phyloP scores from a whole-genome alignment of 2,797 vertebrate genomes.

The Cuculus canorus region DNA sequence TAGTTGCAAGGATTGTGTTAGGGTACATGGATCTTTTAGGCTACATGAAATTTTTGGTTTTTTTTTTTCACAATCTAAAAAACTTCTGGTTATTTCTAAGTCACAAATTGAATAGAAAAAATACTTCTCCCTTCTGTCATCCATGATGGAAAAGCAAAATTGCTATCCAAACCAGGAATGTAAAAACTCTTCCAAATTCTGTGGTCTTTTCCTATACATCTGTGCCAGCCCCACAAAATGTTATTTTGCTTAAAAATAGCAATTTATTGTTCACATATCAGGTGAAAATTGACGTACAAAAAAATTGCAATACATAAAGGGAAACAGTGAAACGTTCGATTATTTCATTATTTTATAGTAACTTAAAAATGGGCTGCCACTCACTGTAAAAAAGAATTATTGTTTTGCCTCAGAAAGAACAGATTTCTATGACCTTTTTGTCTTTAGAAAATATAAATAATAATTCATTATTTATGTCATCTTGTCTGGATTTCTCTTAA shows the following conservation, averaged over 20 bases:
- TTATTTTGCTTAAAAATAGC: background rate
- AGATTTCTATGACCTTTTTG: slow-evolving; percentile 25
- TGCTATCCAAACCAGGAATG: background rate
- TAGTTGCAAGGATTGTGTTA: background rate
- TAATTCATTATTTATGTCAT: slow-evolving; percentile 15
- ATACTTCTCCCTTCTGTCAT: background rate
- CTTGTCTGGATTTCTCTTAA: slow-evolving; percentile 35
- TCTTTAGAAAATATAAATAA: slow-evolving; percentile 18
- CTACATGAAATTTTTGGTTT: accelerated
- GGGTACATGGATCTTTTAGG: background rate
- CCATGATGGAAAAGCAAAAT: background rate
- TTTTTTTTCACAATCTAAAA: background rate
- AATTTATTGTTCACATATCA: background rate
- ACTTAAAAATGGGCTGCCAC: background rate
- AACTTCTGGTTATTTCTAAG: background rate
- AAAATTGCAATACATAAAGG: background rate
- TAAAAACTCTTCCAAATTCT: background rate
- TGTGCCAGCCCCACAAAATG: background rate
- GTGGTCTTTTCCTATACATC: background rate
- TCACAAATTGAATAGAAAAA: background rate
- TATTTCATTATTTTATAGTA: slow-evolving; percentile 9
- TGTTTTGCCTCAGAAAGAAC: background rate
- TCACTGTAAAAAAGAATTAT: background rate
- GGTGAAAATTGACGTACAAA: background rate
- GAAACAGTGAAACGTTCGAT: background rate